These are phyloP conservation scores for Leucophora obtusa DNA, from an alignment of 2,888 invertebrate species.

Conservation along the genomic window DNA sequence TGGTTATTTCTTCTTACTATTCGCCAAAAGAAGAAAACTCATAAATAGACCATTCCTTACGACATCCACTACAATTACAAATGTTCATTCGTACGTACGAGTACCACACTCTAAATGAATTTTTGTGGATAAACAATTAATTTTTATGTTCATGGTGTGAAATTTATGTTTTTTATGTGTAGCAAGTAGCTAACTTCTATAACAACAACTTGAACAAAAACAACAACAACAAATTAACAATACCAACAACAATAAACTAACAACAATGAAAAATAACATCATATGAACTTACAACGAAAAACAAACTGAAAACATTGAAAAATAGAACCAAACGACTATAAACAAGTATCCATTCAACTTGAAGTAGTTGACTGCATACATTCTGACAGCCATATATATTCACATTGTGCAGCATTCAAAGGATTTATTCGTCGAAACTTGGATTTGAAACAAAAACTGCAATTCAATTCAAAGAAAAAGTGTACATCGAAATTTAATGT, in stretches of 20 bases:
- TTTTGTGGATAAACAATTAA: conserved; percentile 34
- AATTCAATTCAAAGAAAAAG: too few species aligned
- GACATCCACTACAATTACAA: neutral
- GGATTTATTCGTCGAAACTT: too few species aligned
- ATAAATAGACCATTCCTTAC: neutral
- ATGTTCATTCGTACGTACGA: neutral
- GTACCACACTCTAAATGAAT: conserved; percentile 1
- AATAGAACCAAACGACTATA: conserved; percentile 5
- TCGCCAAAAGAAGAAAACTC: neutral
- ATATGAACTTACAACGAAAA: conserved; percentile 7
- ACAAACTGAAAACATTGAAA: neutral
- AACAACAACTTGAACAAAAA: neutral
- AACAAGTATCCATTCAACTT: conserved; percentile 16
- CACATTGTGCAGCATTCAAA: too few species aligned
- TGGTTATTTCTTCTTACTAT: neutral
- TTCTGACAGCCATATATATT: neutral
- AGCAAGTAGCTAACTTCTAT: conserved; percentile 32
- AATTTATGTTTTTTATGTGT: conserved; percentile 30
- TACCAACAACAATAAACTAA: conserved; percentile 5
- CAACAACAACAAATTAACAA: neutral
- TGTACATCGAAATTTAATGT: too few species aligned
- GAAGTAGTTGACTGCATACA: conserved; percentile 14
- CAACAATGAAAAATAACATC: conserved; percentile 14
- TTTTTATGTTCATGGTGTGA: conserved; percentile 42
- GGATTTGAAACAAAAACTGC: too few species aligned